phyloP scores from a whole-genome alignment of 1,140 invertebrate genomes.

The Panonychus citri region DNA sequence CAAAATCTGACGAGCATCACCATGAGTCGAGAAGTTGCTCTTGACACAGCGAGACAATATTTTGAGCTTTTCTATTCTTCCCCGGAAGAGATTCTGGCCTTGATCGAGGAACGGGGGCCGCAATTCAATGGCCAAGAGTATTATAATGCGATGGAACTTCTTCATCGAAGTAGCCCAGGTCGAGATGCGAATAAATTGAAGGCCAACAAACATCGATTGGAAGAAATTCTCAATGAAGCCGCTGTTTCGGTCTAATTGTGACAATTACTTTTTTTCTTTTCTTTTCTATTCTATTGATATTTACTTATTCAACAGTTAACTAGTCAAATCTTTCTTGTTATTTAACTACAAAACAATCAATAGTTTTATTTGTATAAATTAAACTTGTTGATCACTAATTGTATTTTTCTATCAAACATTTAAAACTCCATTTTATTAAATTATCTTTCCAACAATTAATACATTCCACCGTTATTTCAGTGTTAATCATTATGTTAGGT shows the following conservation, averaged over 20 bases:
- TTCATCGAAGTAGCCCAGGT: slow-evolving; percentile 32
- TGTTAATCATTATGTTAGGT: too few species aligned
- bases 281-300: too few species aligned
- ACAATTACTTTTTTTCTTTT: too few species aligned
- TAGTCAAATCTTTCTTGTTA: too few species aligned
- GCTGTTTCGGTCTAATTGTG: slow-evolving; percentile 32
- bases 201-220: slow-evolving; percentile 32
- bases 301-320: too few species aligned
- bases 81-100: slow-evolving; percentile 63
- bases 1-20: slow-evolving; percentile 64
- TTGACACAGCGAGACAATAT: slow-evolving; percentile 69
- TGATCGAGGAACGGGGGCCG: slow-evolving; percentile 51
- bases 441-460: too few species aligned
- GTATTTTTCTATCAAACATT: too few species aligned
- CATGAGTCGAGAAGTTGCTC: slow-evolving; percentile 48
- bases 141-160: slow-evolving; percentile 52
- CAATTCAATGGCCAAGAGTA: slow-evolving; percentile 64
- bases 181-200: slow-evolving; percentile 23
- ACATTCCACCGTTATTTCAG: too few species aligned
- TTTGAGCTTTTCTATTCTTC: slow-evolving; percentile 62
- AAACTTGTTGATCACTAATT: too few species aligned
- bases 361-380: too few species aligned
- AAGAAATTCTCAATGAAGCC: slow-evolving; percentile 39
- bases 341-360: too few species aligned
- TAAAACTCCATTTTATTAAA: too few species aligned